Evolutionary conservation across 2,113 vertebrate species (phyloP).

Genomic region (Empidonax traillii): DNA sequence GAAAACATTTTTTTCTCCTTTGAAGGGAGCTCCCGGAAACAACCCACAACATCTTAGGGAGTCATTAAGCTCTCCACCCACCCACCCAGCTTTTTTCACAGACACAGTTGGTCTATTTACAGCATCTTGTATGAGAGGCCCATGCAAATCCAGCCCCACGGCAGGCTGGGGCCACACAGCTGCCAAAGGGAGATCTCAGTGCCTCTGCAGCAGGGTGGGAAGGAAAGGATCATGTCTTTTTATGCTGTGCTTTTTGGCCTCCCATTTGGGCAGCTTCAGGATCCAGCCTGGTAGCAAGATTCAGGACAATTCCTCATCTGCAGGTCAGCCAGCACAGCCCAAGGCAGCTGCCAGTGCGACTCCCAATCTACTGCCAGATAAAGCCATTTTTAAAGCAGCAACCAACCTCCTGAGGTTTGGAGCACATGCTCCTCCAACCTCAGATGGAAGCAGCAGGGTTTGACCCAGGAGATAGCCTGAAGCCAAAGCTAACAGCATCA

Average conservation of each 20-base stretch:
- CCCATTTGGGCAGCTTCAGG: neutral
- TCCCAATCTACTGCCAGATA: neutral
- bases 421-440: neutral
- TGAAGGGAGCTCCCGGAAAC: constrained; percentile 44
- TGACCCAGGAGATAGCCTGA: neutral
- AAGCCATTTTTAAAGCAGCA: neutral
- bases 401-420: neutral
- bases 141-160: neutral
- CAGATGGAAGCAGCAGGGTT: neutral
- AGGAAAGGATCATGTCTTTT: neutral
- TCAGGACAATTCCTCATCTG: neutral
- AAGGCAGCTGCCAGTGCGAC: neutral
- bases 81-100: neutral
- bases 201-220: neutral
- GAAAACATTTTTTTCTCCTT: constrained; percentile 30
- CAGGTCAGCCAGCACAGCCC: neutral
- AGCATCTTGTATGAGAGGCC: neutral
- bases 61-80: constrained; percentile 1
- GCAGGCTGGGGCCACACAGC: fast-evolving
- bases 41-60: neutral
- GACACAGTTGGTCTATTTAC: neutral
- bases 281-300: neutral
- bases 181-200: neutral
- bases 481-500: neutral
- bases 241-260: neutral